Evolutionary conservation across 2,113 vertebrate species (phyloP).

Genomic region (Orcinus orca): DNA sequence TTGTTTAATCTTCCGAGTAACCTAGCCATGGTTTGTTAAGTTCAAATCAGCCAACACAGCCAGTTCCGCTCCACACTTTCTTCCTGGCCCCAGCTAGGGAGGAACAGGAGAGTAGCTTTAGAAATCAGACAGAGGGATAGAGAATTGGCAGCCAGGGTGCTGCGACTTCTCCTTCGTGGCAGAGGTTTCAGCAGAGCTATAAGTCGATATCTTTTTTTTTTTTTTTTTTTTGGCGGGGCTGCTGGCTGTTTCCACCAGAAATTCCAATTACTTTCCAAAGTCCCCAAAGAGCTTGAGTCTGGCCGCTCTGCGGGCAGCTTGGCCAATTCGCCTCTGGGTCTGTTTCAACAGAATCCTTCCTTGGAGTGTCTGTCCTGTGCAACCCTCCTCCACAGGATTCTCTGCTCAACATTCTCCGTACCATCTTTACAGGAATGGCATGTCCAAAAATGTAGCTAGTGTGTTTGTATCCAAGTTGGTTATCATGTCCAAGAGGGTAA

Average conservation of each 20-base stretch:
- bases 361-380: background rate
- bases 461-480: background rate
- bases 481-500: background rate
- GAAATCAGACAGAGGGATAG: background rate
- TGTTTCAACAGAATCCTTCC: background rate
- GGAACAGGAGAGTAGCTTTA: background rate
- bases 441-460: background rate
- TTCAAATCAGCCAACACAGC: slow-evolving; percentile 6
- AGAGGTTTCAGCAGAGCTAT: background rate
- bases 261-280: background rate
- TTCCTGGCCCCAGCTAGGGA: background rate
- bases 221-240: background rate
- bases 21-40: background rate
- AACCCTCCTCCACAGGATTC: background rate
- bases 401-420: background rate
- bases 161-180: background rate
- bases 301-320: background rate
- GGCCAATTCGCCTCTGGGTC: background rate
- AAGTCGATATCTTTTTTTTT: background rate
- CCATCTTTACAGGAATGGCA: background rate
- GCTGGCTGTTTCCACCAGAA: background rate
- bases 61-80: background rate
- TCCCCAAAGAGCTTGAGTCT: background rate
- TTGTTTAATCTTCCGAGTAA: background rate
- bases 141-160: background rate